Conservation (phyloP, 30 jellyfish, hydroid and myxozoan species). For the Sanderia malayensis region DNA sequence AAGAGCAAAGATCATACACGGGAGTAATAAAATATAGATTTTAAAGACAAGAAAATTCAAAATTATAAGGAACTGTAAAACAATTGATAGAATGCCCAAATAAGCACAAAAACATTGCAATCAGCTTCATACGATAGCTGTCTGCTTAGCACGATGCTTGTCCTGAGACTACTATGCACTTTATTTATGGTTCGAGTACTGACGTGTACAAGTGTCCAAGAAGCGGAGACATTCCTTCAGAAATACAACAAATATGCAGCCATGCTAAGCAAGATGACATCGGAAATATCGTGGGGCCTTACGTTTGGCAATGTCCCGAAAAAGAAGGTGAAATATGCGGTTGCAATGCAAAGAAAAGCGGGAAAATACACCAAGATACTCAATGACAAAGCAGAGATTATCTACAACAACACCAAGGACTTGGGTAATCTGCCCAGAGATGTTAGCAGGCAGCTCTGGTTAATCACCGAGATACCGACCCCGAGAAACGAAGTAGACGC, state of each 20-base stretch:
- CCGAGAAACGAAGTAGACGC: slow-evolving; percentile 46
- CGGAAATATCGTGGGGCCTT: slow-evolving; percentile 58
- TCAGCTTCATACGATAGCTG: too few species aligned
- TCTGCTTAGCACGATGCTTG: too few species aligned
- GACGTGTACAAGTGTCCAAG: too few species aligned
- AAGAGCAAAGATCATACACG: too few species aligned
- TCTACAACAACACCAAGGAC: slow-evolving; percentile 31
- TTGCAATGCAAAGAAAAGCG: slow-evolving; percentile 35
- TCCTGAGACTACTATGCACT: too few species aligned
- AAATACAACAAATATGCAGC: slow-evolving; percentile 69
- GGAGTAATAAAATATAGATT: too few species aligned
- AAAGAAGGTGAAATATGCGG: slow-evolving; percentile 45
- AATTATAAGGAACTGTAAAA: too few species aligned
- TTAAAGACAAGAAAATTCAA: too few species aligned
- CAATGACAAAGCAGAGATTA: slow-evolving; percentile 47
- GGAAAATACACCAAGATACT: slow-evolving; percentile 22
- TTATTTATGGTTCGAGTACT: too few species aligned
- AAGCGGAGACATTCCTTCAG: slow-evolving; percentile 42
- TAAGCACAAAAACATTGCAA: too few species aligned
- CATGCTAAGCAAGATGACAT: slow-evolving; percentile 32
- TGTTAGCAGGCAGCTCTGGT: slow-evolving; percentile 64
- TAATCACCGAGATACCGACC: slow-evolving; percentile 69
- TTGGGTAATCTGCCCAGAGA: slow-evolving; percentile 25
- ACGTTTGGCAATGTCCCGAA: slow-evolving; percentile 41
- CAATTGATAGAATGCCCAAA: too few species aligned